phyloP scores from a whole-genome alignment of 2,797 vertebrate genomes.

The Sarcoramphus papa region DNA sequence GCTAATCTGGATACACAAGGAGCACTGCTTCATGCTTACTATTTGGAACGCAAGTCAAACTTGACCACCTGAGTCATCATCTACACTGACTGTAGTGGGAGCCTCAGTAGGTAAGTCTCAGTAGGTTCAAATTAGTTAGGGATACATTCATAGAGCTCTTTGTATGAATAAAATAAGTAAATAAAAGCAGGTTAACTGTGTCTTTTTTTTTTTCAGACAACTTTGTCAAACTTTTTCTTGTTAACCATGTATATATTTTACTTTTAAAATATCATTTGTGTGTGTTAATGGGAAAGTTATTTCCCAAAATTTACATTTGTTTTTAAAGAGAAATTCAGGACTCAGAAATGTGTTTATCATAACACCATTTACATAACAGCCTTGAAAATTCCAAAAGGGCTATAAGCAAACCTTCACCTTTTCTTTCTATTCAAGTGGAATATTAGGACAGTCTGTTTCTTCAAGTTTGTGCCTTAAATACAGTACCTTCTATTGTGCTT shows the following conservation, averaged over 20 bases:
- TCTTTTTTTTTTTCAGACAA: neutral
- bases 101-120: neutral
- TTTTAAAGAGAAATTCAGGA: neutral
- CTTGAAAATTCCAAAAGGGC: neutral
- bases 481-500: neutral
- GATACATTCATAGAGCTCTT: neutral
- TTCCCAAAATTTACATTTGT: neutral
- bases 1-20: neutral
- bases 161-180: too few species aligned
- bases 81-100: neutral
- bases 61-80: neutral
- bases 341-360: neutral
- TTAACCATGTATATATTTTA: neutral
- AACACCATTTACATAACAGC: neutral
- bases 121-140: neutral
- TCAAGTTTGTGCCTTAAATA: neutral
- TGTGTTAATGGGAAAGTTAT: neutral
- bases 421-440: neutral
- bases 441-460: neutral
- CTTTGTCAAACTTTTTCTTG: neutral
- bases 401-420: neutral
- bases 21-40: neutral
- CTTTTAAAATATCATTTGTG: neutral
- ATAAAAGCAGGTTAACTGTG: too few species aligned
- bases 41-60: neutral